Base-by-base conservation (phyloP, 1,140 invertebrate species). In the Macrotrachela quadricornifera region DNA sequence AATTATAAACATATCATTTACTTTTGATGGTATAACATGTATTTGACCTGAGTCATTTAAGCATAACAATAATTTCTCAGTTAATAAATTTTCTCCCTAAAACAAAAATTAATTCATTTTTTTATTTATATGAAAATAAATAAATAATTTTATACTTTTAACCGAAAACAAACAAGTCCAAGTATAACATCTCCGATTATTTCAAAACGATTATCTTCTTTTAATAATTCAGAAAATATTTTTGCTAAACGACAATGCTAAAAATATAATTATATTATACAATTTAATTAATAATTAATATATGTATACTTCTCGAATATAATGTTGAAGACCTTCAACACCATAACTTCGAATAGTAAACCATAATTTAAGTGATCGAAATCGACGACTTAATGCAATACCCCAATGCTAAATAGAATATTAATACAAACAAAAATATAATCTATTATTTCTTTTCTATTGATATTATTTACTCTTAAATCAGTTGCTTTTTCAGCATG, bases 21-120 rank as follows among this genome's bases (percentile, higher is more conserved):
- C 63, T 30, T 92, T 79, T 38, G 88, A 85, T 0, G 90, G 90
- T 4, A 96, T 85, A 88, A 96, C 94, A 65, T 96, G 91, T 49
- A 97, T 71, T 66, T 85, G 85, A 9, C 90, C 90, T 8, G 86
- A 91, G 49, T 83, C 87, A 63, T 99, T 99, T 56, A 97, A 90
- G 47, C 78, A 78, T 49, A 85, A 85, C 49, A 97, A 70, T 4
- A 99, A 71, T 63, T 86, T 88, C 68, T 95, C 85, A 66, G 96
- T 97, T 14, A 92, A 62, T 59, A 82, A 80, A 63, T 95, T 85
- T 10, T 78, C 75, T 21, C 86, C 87, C 67, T 82, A 55, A 11
- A 30, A 30, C 21, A 37, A 51, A 21, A 42, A 18, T 2, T 36
- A 10, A 51, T 8, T 21, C 2, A 18, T 13, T 15, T 21, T 47